A percentile compares a stretch with the other conserved stretches of the same genome.
Evolutionary conservation across 2,888 invertebrate species (phyloP).

Genomic region (Phragmatobia fuliginosa): DNA sequence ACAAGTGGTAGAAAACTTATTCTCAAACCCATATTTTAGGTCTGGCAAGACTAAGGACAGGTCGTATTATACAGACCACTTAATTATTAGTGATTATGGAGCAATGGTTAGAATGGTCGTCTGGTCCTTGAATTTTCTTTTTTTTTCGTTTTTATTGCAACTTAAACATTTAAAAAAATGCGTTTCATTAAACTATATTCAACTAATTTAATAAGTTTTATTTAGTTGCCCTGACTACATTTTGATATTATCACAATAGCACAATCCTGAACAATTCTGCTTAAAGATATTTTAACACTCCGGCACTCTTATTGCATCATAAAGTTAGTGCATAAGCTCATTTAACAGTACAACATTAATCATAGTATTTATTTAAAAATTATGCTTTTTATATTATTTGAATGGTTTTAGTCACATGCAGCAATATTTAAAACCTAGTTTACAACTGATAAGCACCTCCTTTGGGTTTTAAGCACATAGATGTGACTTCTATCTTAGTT

Average conservation of each 20-base stretch:
- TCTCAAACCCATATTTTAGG: constrained; percentile 17
- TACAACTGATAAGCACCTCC: neutral
- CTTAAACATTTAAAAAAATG: neutral
- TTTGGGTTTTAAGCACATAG: neutral
- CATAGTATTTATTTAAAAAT: neutral
- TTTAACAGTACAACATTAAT: neutral
- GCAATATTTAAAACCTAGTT: neutral
- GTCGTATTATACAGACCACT: constrained; percentile 11
- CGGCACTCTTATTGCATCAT: neutral
- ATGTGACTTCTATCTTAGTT: neutral
- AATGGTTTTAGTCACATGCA: neutral
- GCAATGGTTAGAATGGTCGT: neutral
- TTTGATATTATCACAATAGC: neutral
- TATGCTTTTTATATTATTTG: neutral
- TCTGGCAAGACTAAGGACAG: constrained; percentile 26
- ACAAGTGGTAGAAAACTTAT: constrained; percentile 2
- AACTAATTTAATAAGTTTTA: neutral
- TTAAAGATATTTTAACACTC: neutral
- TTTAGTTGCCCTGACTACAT: neutral
- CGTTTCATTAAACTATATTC: neutral
- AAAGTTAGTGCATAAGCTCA: neutral
- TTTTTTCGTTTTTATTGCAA: neutral
- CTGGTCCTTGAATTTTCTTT: neutral
- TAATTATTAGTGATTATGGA: neutral
- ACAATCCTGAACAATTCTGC: neutral